A percentile compares a stretch with the other conserved stretches of the same genome.
phyloP scores from a whole-genome alignment of 2,113 vertebrate species.

The Prunella himalayana region DNA sequence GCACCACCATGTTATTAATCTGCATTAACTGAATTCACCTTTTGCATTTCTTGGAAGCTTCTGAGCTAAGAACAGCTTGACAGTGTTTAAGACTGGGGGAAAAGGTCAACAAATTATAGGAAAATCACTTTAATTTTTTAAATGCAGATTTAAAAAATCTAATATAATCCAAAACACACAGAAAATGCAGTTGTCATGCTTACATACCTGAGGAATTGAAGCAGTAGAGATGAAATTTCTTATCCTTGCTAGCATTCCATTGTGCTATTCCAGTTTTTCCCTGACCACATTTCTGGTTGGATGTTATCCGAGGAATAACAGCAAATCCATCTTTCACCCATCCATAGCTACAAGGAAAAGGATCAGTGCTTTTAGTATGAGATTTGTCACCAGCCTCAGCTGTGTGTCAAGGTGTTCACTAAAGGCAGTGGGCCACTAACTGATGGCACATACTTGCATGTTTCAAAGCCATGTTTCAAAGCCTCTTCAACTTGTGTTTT shows the following conservation, averaged over 20 bases:
- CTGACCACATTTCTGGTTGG: slow-evolving; percentile 78
- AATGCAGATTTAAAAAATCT: not conserved
- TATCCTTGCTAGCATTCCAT: slow-evolving; percentile 53
- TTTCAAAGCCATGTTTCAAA: slow-evolving; percentile 78
- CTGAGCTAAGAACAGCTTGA: not conserved
- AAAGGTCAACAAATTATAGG: not conserved
- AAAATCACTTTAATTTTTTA: not conserved
- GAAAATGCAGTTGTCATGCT: not conserved
- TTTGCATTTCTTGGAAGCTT: not conserved
- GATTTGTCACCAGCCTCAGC: not conserved
- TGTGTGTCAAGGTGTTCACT: not conserved
- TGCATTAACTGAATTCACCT: not conserved
- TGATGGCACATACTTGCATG: slow-evolving; percentile 80
- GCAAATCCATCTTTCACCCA: slow-evolving; percentile 81
- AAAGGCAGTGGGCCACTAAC: not conserved
- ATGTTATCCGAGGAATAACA: slow-evolving; percentile 79
- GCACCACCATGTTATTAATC: not conserved
- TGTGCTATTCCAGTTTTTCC: slow-evolving; percentile 72
- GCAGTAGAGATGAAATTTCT: slow-evolving; percentile 77
- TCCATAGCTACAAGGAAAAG: slow-evolving; percentile 78
- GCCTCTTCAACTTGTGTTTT: slow-evolving; percentile 77
- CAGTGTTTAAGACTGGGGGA: not conserved
- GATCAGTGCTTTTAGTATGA: not conserved
- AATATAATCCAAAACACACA: not conserved
- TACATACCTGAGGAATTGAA: slow-evolving; percentile 85